Base-by-base conservation (phyloP, 2,888 invertebrate genomes). In the Trachelus tabidus region DNA sequence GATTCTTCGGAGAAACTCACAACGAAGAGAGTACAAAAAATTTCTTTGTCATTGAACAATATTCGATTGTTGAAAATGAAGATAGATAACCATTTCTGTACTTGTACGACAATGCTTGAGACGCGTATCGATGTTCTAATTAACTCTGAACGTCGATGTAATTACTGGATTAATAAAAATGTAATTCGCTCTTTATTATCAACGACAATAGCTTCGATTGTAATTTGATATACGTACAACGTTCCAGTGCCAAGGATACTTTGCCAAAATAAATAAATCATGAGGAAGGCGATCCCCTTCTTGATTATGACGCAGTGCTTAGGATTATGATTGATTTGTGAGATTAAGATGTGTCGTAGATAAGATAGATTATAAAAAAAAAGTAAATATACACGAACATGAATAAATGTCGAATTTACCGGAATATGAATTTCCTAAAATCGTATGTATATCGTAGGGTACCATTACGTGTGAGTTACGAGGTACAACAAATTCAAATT, bases 161-260 rank as follows among this genome's bases (percentile, higher is more conserved):
- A 23, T 9, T 23, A 9, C 56, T 15, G 23, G 23, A 15, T 56
- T 37, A 12, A 31, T 37, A 37, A 75, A 76, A 76, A 74, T 23
- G 30, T 30, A 23, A 79, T 37, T 76, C 76, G 73, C 73, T 40
- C 15, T 15, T 40, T 40, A 23, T 15, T 6, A 40, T 40, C 15
- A 40, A 40, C 15, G 40, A 15, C 40, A 40, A 40, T 40, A 40
- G 40, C 23, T 23, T 40, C 15, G 6, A 40, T 23, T 23, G 40
- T 40, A 15, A 40, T 6, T 40, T 40, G 23, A 6, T 23, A 40
- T 40, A 40, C 23, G 40, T 81, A 81, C 74, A 69, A 79, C 84
- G 83, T 83, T 82, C 84, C 85, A 86, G 84, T 86, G 86, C 86
- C 86, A 86, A 86, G 86, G 78, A 86, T 86, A 81, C 85, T 78